Percentiles rank a stretch among this genome's conserved stretches.
phyloP scores from a whole-genome alignment of 2,797 vertebrate species.

The Pangasius krempfi region DNA sequence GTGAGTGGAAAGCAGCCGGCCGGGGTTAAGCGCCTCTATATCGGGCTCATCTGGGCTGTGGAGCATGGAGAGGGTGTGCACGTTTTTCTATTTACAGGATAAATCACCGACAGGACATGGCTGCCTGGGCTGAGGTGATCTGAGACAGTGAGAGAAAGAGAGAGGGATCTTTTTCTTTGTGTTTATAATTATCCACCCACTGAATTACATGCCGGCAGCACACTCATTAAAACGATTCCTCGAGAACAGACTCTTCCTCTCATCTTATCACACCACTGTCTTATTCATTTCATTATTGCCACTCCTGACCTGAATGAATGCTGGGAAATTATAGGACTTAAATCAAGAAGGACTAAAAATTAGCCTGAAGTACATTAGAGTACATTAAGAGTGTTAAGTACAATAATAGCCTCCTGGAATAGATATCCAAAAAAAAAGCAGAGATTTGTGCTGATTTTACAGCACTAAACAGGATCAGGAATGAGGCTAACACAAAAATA shows the following conservation, averaged over 20 bases:
- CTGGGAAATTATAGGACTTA: constrained; percentile 36
- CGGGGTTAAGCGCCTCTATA: constrained; percentile 61
- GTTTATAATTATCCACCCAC: constrained; percentile 39
- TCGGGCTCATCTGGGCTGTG: constrained; percentile 50
- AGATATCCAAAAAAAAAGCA: neutral
- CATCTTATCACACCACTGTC: constrained; percentile 45
- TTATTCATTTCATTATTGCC: constrained; percentile 49
- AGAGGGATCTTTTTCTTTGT: constrained; percentile 35
- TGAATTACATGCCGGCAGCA: constrained; percentile 44
- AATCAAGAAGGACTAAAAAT: constrained; percentile 21
- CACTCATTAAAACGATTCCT: constrained; percentile 52
- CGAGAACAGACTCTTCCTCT: constrained; percentile 42
- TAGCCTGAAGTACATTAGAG: constrained; percentile 23
- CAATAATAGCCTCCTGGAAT: neutral
- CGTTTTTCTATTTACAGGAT: constrained; percentile 47
- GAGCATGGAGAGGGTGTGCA: constrained; percentile 48
- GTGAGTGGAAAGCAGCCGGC: constrained; percentile 66
- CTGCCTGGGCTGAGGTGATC: constrained; percentile 42
- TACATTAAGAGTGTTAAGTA: neutral
- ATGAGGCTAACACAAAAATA: constrained; percentile 29
- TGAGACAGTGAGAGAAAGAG: constrained; percentile 42
- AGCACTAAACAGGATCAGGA: constrained; percentile 23
- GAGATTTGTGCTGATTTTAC: constrained; percentile 4
- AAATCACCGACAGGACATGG: constrained; percentile 54
- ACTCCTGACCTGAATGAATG: constrained; percentile 27